Evolutionary conservation across 2,888 invertebrate species (phyloP).

Genomic region (Amphipoea lucens): DNA sequence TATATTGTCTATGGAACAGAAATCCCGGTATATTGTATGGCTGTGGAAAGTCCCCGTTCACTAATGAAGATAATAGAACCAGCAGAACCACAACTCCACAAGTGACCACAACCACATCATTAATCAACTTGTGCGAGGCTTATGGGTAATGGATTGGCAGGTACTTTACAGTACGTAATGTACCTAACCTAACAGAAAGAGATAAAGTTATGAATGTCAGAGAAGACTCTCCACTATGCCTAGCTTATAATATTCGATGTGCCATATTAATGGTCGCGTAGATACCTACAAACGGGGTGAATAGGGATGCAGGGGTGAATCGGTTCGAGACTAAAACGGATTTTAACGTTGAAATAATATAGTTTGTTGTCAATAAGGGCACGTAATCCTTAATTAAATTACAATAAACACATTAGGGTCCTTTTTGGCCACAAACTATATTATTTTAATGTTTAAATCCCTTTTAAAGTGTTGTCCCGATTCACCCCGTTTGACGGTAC

Average conservation of each 20-base stretch:
- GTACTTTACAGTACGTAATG: not conserved
- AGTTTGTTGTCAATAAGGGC: too few species aligned
- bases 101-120: not conserved
- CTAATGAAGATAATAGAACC: not conserved
- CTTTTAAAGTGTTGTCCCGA: too few species aligned
- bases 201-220: not conserved
- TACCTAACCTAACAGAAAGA: not conserved
- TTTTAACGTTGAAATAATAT: too few species aligned
- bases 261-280: not conserved
- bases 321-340: too few species aligned
- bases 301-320: too few species aligned
- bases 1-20: constrained; percentile 15
- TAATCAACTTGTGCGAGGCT: not conserved
- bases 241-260: not conserved
- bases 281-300: too few species aligned
- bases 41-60: not conserved
- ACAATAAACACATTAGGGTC: too few species aligned
- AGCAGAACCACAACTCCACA: too few species aligned
- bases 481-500: too few species aligned
- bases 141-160: not conserved
- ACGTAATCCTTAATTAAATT: too few species aligned
- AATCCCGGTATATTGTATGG: not conserved
- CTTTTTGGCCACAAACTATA: too few species aligned
- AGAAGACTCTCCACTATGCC: not conserved
- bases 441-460: too few species aligned